Evolutionary conservation across 2,797 vertebrate species (phyloP), one percentile per base, ranked within the genome.

Genomic region (Schizopygopsis pylzovi): DNA sequence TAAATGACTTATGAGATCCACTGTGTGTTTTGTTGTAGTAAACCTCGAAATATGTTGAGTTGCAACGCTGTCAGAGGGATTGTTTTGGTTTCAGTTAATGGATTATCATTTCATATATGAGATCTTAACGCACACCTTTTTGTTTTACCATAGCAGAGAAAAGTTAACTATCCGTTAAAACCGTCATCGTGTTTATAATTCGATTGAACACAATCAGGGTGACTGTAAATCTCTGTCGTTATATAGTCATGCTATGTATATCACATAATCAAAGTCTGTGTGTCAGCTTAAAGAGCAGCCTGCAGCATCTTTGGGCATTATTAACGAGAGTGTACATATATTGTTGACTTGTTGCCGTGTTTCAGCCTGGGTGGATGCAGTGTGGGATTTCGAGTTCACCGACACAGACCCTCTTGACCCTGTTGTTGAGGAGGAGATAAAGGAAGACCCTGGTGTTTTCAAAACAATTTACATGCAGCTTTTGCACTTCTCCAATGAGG

Each of bases 351-450:
- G 6, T 47, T 79, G 43, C 16, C 15, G 0, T 76, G 33, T 89
- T 67, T 33, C 90, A 98, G 97, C 76, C 18, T 99, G 98, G 97
- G 96, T 96, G 63, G 93, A 95, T 9, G 78, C 91, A 0, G 94
- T 95, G 0, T 99, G 98, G 98, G 97, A 97, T 5, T 87, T 93
- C 9, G 97, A 98, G 86, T 98, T 99, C 92, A 97, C 95, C 0
- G 97, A 98, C 49, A 86, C 88, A 0, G 95, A 94, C 1, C 92
- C 95, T 1, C 90, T 98, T 86, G 96, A 97, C 75, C 47, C 93
- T 20, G 12, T 28, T 45, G 22, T 95, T 10, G 96, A 94, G 16
- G 92, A 93, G 0, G 92, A 94, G 9, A 93, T 98, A 7, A 10
- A 87, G 15, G 91, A 90, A 12, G 92, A 91, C 37, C 78, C 93